Conservation (phyloP, 2,797 vertebrate species). For the Eleutherodactylus coqui region DNA sequence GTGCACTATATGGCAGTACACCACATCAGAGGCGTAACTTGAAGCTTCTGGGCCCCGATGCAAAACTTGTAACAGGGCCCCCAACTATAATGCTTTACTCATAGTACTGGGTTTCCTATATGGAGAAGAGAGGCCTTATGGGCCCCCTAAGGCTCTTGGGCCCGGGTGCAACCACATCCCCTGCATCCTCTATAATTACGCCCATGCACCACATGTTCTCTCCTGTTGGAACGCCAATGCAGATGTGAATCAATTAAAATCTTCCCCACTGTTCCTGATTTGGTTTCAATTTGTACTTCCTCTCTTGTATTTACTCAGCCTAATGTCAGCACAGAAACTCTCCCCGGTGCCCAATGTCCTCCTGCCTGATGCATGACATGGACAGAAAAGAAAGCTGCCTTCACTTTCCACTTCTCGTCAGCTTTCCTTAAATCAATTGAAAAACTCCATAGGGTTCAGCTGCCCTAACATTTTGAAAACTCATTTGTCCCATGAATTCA, state of each 20-base stretch:
- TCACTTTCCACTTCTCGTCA: not conserved
- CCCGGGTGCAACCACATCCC: too few species aligned
- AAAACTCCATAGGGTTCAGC: conserved; percentile 49
- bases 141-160: too few species aligned
- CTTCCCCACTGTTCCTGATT: conserved; percentile 28
- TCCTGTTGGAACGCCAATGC: not conserved
- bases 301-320: conserved; percentile 36
- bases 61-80: too few species aligned
- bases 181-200: too few species aligned
- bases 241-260: conserved; percentile 33
- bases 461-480: conserved; percentile 58
- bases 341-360: conserved; percentile 47
- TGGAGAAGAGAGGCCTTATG: too few species aligned
- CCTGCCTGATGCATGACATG: conserved; percentile 26
- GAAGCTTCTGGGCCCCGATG: too few species aligned
- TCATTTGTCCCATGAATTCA: conserved; percentile 63
- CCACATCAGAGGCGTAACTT: too few species aligned
- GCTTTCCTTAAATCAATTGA: conserved; percentile 48
- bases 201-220: not conserved
- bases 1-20: too few species aligned
- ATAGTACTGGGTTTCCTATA: too few species aligned
- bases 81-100: too few species aligned
- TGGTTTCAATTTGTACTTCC: conserved; percentile 24
- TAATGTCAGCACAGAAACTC: conserved; percentile 2
- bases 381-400: conserved; percentile 2